Evolutionary conservation across 1,140 invertebrate genomes (phyloP).

Genomic region (Druon quercuslanigerum): DNA sequence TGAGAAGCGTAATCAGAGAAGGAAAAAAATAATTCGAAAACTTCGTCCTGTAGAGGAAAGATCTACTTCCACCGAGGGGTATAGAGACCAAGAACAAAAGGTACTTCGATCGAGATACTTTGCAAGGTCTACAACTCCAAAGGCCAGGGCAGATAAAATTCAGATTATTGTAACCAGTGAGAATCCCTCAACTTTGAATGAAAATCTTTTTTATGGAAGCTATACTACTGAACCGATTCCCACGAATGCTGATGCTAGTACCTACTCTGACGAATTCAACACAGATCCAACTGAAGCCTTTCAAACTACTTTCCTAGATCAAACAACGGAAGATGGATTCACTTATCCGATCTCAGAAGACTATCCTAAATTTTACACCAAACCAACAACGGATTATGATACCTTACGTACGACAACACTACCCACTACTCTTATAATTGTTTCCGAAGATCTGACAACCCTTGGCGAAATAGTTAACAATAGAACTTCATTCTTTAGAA

Average conservation of each 20-base stretch:
- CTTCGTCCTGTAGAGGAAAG: conserved; percentile 50
- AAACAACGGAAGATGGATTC: neutral
- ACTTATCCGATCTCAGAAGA: neutral
- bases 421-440: neutral
- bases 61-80: neutral
- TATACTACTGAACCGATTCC: neutral
- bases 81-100: neutral
- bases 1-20: conserved; percentile 35
- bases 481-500: neutral
- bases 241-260: neutral
- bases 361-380: neutral
- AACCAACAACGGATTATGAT: neutral
- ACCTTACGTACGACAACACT: neutral
- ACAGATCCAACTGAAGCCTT: conserved; percentile 18
- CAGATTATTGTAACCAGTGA: conserved; percentile 12
- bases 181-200: neutral
- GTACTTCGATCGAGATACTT: neutral
- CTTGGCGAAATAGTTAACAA: neutral
- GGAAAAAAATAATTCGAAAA: conserved; percentile 63
- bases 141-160: neutral
- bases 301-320: neutral
- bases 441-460: conserved; percentile 1
- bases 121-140: conserved; percentile 18
- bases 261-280: neutral
- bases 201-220: too few species aligned